Conservation (phyloP, 2,888 invertebrate species). For the Camptogramma bilineatum region DNA sequence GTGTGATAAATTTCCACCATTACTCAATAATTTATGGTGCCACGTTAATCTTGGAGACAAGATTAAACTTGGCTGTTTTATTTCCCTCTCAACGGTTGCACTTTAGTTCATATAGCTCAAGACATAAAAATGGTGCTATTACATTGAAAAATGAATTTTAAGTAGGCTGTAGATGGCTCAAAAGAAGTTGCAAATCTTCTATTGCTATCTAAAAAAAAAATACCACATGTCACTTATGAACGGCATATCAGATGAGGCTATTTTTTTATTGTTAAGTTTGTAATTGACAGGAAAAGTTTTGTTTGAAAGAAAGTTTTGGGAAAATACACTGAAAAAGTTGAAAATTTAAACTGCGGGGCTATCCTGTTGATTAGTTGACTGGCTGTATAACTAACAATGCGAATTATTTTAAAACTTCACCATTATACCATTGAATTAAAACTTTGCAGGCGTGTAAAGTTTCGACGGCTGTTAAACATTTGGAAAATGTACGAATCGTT, state of each 20-base stretch:
- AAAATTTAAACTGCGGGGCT: no score
- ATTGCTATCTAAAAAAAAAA: no score
- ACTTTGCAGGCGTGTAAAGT: conserved; percentile 12
- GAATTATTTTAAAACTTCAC: conserved; percentile 9
- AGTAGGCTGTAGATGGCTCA: no score
- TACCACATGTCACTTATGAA: no score
- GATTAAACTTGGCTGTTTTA: conserved; percentile 30
- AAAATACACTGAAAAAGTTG: no score
- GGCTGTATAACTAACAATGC: conserved; percentile 1
- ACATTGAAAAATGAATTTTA: neutral
- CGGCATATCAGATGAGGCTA: no score
- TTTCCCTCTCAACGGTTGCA: conserved; percentile 12
- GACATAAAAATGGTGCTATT: neutral
- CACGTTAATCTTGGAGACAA: conserved; percentile 29
- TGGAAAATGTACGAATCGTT: conserved; percentile 4
- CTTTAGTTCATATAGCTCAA: neutral
- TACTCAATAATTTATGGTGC: conserved; percentile 34
- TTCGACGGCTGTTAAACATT: conserved; percentile 14
- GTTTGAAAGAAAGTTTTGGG: no score
- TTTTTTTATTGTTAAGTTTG: no score
- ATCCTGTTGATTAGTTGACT: conserved; percentile 3
- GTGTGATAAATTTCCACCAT: conserved; percentile 36
- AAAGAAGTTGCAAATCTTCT: no score
- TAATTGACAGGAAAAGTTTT: no score
- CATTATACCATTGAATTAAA: neutral